Base-by-base conservation (phyloP, 1,140 invertebrate genomes). In the Aphelinus atriplicis region DNA sequence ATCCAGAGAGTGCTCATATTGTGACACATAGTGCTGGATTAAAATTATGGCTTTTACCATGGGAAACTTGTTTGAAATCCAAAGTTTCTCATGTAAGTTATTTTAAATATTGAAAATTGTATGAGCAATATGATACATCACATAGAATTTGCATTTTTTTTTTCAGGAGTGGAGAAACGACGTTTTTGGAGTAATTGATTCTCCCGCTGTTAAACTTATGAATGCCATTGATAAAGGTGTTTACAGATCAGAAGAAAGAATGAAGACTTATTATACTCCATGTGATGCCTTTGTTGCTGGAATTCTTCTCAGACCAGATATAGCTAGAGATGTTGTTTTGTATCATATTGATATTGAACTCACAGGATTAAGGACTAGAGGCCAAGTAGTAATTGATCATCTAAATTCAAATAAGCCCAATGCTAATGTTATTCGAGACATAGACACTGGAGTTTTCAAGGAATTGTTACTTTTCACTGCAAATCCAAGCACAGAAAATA, bases 1-100 rank as follows among this genome's bases (percentile, higher is more conserved):
- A 96, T 86, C 94, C 94, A 0, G 94, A 96, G 87, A 93, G 94
- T 47, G 94, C 92, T 0, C 88, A 91, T 81, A 92, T 95, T 55
- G 90, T 94, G 9, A 83, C 95, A 1, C 84, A 86, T 7, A 89
- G 84, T 69, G 84, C 87, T 3, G 80, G 78, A 65, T 91, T 90
- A 75, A 91, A 90, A n/a, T 86, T 93, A 2, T 88, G 85, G 76
- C 83, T 94, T 50, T 80, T 93, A 4, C 91, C 92, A 3, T 93
- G 92, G 92, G 92, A 93, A 83, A 85, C 90, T 2, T 91, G 90
- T 75, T 78, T 89, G 5, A 80, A 84, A 66, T 84, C 86, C 26
- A 77, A 80, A 75, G 86, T 91, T 60, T 78, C 86, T 66, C 85
- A 88, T 78, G 90, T 91, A 83, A 84, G 85, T 85, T 78, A 71